phyloP scores from a whole-genome alignment of 2,113 vertebrate genomes.

The Benitochromis conjunctus region DNA sequence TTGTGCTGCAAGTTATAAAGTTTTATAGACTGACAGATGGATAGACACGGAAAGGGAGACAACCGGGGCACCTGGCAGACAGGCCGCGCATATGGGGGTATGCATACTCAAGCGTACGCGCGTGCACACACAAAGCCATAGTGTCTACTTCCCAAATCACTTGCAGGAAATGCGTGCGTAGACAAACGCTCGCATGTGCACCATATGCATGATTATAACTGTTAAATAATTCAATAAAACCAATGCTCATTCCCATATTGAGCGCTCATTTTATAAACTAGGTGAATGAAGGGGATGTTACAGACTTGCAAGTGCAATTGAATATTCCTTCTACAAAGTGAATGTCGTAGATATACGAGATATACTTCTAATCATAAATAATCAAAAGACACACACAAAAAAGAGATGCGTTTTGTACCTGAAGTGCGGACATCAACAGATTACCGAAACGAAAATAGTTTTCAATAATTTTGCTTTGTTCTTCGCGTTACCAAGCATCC shows the following conservation, averaged over 20 bases:
- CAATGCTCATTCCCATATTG: background rate
- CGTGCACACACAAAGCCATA: background rate
- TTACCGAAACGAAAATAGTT: background rate
- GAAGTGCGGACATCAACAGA: background rate
- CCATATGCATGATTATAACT: background rate
- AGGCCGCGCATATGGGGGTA: background rate
- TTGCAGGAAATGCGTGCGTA: background rate
- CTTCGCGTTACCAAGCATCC: background rate
- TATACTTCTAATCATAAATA: background rate
- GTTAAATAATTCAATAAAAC: background rate
- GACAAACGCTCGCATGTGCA: background rate
- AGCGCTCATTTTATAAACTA: background rate
- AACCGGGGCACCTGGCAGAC: slow-evolving; percentile 21
- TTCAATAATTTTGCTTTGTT: background rate
- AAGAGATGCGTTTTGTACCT: background rate
- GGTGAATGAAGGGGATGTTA: background rate
- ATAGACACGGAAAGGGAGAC: background rate
- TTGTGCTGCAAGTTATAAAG: slow-evolving; percentile 22
- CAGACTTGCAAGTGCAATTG: background rate
- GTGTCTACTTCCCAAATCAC: background rate
- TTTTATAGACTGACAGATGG: slow-evolving; percentile 34
- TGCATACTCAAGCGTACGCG: background rate
- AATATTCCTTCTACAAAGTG: background rate
- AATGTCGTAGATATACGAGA: background rate
- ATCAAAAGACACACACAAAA: background rate